phyloP scores from a whole-genome alignment of 2,797 vertebrate genomes.

The Decapterus maruadsi region DNA sequence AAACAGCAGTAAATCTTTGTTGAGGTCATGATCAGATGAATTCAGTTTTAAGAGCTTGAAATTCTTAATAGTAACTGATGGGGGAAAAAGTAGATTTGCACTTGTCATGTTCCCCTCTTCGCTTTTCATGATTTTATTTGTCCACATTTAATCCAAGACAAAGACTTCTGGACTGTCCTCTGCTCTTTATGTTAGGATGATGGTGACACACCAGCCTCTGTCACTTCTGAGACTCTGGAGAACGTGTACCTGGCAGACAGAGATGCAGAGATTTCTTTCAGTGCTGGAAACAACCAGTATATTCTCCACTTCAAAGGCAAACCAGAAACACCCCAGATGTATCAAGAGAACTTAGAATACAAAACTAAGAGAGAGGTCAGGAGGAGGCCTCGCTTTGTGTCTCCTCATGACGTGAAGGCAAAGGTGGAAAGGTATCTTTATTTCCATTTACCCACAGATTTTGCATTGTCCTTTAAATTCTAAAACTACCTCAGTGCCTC shows the following conservation, averaged over 20 bases:
- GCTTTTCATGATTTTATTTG: neutral
- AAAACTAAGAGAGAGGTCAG: slow-evolving; percentile 86
- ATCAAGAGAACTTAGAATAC: slow-evolving; percentile 86
- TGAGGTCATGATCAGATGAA: too few species aligned
- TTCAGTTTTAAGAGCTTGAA: neutral
- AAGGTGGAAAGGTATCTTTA: slow-evolving; percentile 78
- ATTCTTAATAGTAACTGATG: neutral
- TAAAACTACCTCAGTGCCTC: neutral
- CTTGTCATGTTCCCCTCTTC: neutral
- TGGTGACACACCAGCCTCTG: slow-evolving; percentile 60
- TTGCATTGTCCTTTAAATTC: neutral
- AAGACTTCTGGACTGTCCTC: slow-evolving; percentile 76
- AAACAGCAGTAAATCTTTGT: neutral
- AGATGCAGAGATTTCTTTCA: slow-evolving; percentile 82
- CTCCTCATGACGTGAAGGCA: slow-evolving; percentile 82
- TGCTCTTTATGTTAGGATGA: slow-evolving; percentile 73
- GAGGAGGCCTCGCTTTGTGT: slow-evolving; percentile 91
- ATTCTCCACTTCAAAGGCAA: slow-evolving; percentile 86
- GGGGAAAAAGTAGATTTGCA: neutral
- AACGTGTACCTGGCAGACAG: slow-evolving; percentile 85
- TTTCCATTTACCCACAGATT: neutral
- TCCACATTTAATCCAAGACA: neutral
- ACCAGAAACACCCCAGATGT: slow-evolving; percentile 77
- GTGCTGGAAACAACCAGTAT: slow-evolving; percentile 85
- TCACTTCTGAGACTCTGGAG: slow-evolving; percentile 89